Evolutionary conservation across 2,888 invertebrate genomes (phyloP), one percentile per base, ranked within the genome.

Genomic region (Ophion obscuratus): DNA sequence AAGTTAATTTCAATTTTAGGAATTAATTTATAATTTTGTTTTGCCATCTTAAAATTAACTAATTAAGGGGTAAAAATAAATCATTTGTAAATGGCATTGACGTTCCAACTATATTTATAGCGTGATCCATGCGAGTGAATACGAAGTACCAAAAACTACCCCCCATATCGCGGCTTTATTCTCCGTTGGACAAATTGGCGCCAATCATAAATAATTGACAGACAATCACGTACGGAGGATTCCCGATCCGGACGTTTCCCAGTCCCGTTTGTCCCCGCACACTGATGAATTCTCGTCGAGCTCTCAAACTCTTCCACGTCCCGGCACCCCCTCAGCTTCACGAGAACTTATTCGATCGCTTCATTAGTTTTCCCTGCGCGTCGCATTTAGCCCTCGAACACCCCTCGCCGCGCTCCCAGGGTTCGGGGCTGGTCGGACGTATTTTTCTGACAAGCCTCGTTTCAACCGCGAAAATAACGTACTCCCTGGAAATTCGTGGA

Each of bases 181-280:
- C 89, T 86, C 88, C 88, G 92, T 93, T 90, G 91, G 87, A 91
- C 91, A 91, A 92, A 93, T 92, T 92, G 93, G 90, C 89, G 90
- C 90, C 92, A 92, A 92, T 93, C 92, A 92, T 92, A 93, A 92
- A 92, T 93, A 93, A 93, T 93, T 93, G 92, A 92, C 93, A 92
- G 92, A 91, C 92, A 92, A 92, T 93, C 92, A 90, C 88, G 87
- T 83, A 84, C 70, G 20, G 17, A 31, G 59, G 36, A 31, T 44
- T n/a, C 59, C 10, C 71, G 17, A 31, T n/a, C 64, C 17, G 62
- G 64, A 68, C 67, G 47, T 66, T 76, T 81, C 47, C 70, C 76
- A 71, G 53, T 53, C 64, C 47, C 74, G 53, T 83, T 74, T 61
- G 53, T 47, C 44, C 76, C 71, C n/a, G 57, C 70, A 66, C 64